Base-by-base conservation (phyloP, 2,888 invertebrate genomes). In the Lysandra coridon region DNA sequence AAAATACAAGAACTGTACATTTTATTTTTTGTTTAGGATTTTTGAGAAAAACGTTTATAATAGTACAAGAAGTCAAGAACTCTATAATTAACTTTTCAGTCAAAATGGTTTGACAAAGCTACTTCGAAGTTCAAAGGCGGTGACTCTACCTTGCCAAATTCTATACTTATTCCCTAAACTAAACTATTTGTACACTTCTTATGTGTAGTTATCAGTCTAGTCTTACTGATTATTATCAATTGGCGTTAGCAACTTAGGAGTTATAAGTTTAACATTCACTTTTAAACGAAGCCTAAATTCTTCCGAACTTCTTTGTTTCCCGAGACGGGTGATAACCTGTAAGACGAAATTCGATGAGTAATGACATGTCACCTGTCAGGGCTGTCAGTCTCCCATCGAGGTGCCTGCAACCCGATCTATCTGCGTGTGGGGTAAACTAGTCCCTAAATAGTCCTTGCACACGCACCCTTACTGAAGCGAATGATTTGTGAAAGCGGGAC, bases 401-500 rank as follows among this genome's bases (percentile, higher is more conserved):
- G 10, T 64, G 64, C 64, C 10, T 23, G 64, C 12, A 64, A 64
- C 64, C 64, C 64, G 64, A 64, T 64, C 30, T 64, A 30, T 64
- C 64, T 64, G 64, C 64, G 64, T 64, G 64, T 64, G 64, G 64
- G 64, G 30, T 3, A 30, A 64, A 64, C 23, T 64, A 64, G 64
- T 64, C 10, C 23, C 64, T 23, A 23, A 62, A 64, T 30, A 64
- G 64, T 30, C 64, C 64, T 64, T 64, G 64, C 30, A 64, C 64
- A 64, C 64, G 64, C 64, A 64, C 64, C 30, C 10, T 60, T 60
- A 60, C 5, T 62, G 23, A 30, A 64, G 64, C 64, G 4, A 30
- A 30, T 30, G 64, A 64, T 64, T 64, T 62, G 62, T 23, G 64
- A 64, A 64, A 30, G 64, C 64, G 23, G 10, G 1, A 23, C 7